Evolutionary conservation across 2,888 invertebrate genomes (phyloP).

Genomic region (Eupsilia transversa): DNA sequence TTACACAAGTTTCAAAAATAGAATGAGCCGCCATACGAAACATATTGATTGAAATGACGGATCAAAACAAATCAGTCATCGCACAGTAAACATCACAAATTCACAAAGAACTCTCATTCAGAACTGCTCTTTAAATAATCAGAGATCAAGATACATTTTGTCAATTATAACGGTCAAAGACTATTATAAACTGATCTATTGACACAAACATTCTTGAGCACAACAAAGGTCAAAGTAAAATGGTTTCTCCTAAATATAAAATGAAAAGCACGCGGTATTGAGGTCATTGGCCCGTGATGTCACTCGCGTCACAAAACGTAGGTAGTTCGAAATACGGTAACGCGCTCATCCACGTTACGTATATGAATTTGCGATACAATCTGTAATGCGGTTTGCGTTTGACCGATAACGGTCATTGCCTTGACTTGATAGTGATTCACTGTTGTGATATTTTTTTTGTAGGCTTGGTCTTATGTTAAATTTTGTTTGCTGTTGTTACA

Average conservation of each 20-base stretch:
- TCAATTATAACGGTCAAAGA: constrained; percentile 53
- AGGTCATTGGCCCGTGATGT: constrained; percentile 69
- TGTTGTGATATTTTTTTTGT: constrained; percentile 61
- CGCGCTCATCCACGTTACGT: constrained; percentile 60
- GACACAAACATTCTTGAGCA: constrained; percentile 37
- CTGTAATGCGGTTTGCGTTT: constrained; percentile 68
- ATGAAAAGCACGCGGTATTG: constrained; percentile 64
- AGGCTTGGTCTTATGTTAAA: constrained; percentile 35
- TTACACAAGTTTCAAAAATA: constrained; percentile 25
- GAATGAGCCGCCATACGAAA: constrained; percentile 10
- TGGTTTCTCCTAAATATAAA: constrained; percentile 63
- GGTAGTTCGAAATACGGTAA: constrained; percentile 64
- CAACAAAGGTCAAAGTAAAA: constrained; percentile 60
- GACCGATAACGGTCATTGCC: constrained; percentile 79
- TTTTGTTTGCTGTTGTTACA: constrained; percentile 27
- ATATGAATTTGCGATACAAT: constrained; percentile 66
- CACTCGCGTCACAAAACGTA: constrained; percentile 66
- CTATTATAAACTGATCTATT: constrained; percentile 58
- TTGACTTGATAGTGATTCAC: constrained; percentile 64
- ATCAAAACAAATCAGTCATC: constrained; percentile 46
- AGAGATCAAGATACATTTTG: constrained; percentile 55
- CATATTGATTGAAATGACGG: constrained; percentile 35
- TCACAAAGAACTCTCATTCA: constrained; percentile 38
- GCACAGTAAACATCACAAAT: constrained; percentile 28
- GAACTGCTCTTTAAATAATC: constrained; percentile 21